Evolutionary conservation across 2,888 invertebrate genomes (phyloP).

Genomic region (Papilio gigon): DNA sequence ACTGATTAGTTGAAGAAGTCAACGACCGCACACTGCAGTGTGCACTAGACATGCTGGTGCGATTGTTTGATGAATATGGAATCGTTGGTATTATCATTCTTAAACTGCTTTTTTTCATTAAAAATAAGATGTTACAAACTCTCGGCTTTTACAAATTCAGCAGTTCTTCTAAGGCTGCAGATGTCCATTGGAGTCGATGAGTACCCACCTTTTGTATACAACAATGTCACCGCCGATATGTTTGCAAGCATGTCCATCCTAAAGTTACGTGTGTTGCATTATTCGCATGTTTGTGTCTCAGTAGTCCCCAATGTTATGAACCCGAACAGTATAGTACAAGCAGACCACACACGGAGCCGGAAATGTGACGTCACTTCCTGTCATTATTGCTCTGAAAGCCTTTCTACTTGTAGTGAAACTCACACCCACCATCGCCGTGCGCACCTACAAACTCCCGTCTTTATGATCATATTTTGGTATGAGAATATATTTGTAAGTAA

Average conservation of each 20-base stretch:
- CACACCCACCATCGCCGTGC: not conserved
- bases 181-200: too few relatives aligned
- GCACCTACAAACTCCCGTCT: not conserved
- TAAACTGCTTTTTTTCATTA: too few relatives aligned
- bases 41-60: not conserved
- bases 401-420: constrained; percentile 36
- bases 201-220: too few relatives aligned
- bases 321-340: constrained; percentile 2
- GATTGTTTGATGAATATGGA: not conserved
- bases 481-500: not conserved
- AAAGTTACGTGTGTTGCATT: not conserved
- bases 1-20: not conserved
- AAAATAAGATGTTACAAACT: too few relatives aligned
- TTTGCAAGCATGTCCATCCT: too few relatives aligned
- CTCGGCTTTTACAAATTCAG: too few relatives aligned
- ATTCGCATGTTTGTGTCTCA: not conserved
- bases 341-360: constrained; percentile 14
- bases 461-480: constrained; percentile 7
- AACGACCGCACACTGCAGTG: not conserved
- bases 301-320: not conserved
- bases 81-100: not conserved
- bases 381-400: constrained; percentile 29
- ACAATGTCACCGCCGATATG: too few relatives aligned
- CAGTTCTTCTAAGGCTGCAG: too few relatives aligned
- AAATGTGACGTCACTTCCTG: constrained; percentile 33